A percentile compares a stretch with the other conserved stretches of the same genome.
These are phyloP conservation scores for Zoanthus solanderi DNA, from an alignment of 92 coral and sea anemone species.

Conservation along the genomic window DNA sequence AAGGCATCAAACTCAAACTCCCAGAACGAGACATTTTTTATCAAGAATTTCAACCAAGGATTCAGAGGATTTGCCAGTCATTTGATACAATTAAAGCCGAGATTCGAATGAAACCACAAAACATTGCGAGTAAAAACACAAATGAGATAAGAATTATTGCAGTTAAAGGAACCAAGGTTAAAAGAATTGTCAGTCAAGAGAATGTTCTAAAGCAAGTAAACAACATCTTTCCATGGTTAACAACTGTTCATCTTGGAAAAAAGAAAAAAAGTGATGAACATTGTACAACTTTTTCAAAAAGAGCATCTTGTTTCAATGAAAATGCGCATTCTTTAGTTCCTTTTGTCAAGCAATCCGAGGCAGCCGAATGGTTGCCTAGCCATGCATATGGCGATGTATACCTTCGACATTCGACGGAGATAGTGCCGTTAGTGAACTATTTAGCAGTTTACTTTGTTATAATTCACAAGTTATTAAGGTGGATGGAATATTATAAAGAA, in stretches of 20 bases:
- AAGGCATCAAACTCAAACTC: slow-evolving; percentile 4
- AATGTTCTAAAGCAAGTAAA: slow-evolving; percentile 16
- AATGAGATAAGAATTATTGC: neutral
- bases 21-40: slow-evolving; percentile 22
- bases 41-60: slow-evolving; percentile 22
- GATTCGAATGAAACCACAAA: neutral
- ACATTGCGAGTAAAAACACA: neutral
- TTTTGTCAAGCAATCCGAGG: neutral
- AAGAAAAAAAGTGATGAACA: neutral
- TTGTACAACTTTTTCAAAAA: neutral
- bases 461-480: neutral
- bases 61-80: neutral
- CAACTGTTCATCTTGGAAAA: slow-evolving; percentile 13
- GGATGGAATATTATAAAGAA: neutral
- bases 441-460: slow-evolving; percentile 2
- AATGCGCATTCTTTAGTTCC: neutral
- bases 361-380: neutral
- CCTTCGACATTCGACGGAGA: neutral
- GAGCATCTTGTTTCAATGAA: neutral
- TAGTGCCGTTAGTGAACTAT: neutral
- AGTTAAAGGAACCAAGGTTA: neutral
- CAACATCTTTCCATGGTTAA: neutral
- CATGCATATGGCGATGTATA: neutral
- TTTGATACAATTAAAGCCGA: neutral
- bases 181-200: neutral